phyloP scores from a whole-genome alignment of 2,113 vertebrate species.

The Dolichotis patagonum region DNA sequence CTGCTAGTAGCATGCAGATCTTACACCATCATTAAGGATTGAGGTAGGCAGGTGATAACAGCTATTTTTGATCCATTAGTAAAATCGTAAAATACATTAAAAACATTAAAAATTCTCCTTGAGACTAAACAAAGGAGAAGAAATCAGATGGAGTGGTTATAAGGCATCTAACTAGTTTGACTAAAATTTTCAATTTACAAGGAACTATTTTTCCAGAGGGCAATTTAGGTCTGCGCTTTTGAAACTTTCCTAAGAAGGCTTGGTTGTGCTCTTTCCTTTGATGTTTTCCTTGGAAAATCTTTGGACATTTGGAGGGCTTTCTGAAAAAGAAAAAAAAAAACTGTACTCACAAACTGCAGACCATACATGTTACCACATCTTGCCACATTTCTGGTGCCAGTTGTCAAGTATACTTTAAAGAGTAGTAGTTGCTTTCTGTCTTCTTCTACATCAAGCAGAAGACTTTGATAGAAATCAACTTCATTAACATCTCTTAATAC shows the following conservation, averaged over 20 bases:
- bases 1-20: neutral
- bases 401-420: conserved; percentile 46
- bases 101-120: neutral
- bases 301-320: conserved; percentile 13
- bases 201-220: conserved; percentile 46
- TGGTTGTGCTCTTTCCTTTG: conserved; percentile 21
- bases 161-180: conserved; percentile 30
- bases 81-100: conserved; percentile 15
- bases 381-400: conserved; percentile 1
- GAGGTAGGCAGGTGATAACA: neutral
- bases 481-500: neutral
- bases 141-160: conserved; percentile 22
- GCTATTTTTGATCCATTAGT: neutral
- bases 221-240: conserved; percentile 45
- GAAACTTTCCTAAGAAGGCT: conserved; percentile 51
- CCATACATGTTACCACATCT: neutral
- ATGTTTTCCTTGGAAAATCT: conserved; percentile 57
- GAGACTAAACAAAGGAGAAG: neutral
- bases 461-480: neutral
- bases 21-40: neutral
- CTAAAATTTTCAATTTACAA: conserved; percentile 17
- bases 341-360: neutral
- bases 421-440: neutral
- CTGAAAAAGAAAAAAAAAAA: conserved; percentile 40
- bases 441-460: neutral